Evolutionary conservation across 2,113 vertebrate species (phyloP).

Genomic region (Corydoras sp.): DNA sequence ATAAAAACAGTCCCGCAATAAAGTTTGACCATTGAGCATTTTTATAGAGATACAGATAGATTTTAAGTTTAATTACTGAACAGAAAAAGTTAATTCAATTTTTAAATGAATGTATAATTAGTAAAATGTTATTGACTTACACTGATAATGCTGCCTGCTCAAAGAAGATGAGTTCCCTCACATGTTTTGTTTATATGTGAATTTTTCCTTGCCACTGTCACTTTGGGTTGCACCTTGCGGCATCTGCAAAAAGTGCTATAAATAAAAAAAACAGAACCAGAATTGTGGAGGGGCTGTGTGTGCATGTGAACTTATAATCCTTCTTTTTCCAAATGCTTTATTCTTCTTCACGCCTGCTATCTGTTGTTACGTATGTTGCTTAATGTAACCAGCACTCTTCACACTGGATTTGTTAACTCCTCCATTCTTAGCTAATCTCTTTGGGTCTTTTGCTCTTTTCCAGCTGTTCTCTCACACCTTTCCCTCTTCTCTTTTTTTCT

Average conservation of each 20-base stretch:
- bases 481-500: conserved; percentile 48
- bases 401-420: conserved; percentile 11
- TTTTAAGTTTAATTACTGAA: too few species aligned
- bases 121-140: too few species aligned
- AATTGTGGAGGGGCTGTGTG: neutral
- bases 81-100: too few species aligned
- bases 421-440: conserved; percentile 39
- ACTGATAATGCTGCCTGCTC: too few species aligned
- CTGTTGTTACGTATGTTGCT: neutral
- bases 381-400: neutral
- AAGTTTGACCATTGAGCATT: too few species aligned
- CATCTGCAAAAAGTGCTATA: too few species aligned
- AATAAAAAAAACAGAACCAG: too few species aligned
- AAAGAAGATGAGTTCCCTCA: neutral
- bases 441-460: conserved; percentile 29
- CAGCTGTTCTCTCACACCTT: conserved; percentile 58
- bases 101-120: too few species aligned
- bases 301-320: neutral
- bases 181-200: neutral
- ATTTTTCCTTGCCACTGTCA: too few species aligned
- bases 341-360: conserved; percentile 4
- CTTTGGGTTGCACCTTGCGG: too few species aligned
- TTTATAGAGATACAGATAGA: too few species aligned
- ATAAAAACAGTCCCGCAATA: too few species aligned
- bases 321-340: neutral